Conservation (phyloP, 2,888 invertebrate genomes). For the Drosophila setosimentum region DNA sequence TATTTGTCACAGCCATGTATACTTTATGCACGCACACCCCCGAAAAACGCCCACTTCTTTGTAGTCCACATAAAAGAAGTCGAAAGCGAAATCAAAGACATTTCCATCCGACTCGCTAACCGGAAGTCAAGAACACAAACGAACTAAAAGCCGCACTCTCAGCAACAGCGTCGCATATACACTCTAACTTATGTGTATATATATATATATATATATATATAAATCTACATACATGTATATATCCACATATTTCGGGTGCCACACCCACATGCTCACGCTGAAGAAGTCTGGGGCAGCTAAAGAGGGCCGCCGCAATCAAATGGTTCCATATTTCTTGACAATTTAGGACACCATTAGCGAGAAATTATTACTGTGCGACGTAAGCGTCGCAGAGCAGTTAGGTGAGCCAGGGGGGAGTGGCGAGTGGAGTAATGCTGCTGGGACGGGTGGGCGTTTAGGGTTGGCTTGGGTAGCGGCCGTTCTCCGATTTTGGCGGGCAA, state of each 20-base stretch:
- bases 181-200: constrained; percentile 13
- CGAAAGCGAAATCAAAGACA: constrained; percentile 64
- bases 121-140: constrained; percentile 80
- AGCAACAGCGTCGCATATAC: constrained; percentile 59
- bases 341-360: constrained; percentile 82
- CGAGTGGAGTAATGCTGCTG: constrained; percentile 35
- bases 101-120: constrained; percentile 67
- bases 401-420: constrained; percentile 7
- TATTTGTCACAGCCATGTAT: constrained; percentile 63
- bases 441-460: not conserved
- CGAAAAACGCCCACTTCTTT: constrained; percentile 35
- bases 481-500: constrained; percentile 57
- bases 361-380: constrained; percentile 76
- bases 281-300: not conserved
- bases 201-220: constrained; percentile 15
- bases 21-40: constrained; percentile 23
- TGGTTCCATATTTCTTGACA: constrained; percentile 81
- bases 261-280: constrained; percentile 60
- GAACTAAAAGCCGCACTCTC: constrained; percentile 78
- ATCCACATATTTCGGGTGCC: constrained; percentile 37
- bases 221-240: not conserved
- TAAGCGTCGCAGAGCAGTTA: constrained; percentile 33
- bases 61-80: constrained; percentile 29
- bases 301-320: constrained; percentile 67
- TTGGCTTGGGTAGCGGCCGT: not conserved